A percentile compares a stretch with the other conserved stretches of the same genome.
Conservation (phyloP, 1,140 invertebrate genomes). For the Cepaea nemoralis region DNA sequence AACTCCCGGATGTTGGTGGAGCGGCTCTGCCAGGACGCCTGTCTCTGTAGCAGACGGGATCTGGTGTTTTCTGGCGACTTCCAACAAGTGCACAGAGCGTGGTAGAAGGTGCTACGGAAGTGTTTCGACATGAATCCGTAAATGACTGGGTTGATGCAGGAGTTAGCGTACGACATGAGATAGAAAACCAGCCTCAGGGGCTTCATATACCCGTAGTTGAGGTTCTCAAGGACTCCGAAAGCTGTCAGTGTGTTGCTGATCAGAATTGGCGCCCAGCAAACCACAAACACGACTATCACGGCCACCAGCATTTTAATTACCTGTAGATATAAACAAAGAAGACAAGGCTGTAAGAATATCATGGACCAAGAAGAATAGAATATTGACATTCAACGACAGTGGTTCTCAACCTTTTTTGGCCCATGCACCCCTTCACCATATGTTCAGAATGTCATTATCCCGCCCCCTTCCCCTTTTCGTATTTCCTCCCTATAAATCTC, state of each 20-base stretch:
- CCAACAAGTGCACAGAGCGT: conserved; percentile 69
- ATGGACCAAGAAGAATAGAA: too few relatives aligned
- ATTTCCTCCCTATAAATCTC: too few relatives aligned
- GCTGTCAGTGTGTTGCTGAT: conserved; percentile 69
- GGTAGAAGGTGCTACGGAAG: conserved; percentile 78
- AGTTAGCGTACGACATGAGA: conserved; percentile 74
- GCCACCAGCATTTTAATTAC: conserved; percentile 74
- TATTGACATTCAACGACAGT: too few relatives aligned
- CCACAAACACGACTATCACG: conserved; percentile 72
- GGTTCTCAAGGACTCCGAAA: conserved; percentile 74
- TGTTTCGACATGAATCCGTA: conserved; percentile 87
- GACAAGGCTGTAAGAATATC: too few relatives aligned
- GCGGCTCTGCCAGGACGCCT: conserved; percentile 47
- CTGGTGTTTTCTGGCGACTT: conserved; percentile 43
- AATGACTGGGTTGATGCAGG: conserved; percentile 83
- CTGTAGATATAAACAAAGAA: conserved; percentile 52
- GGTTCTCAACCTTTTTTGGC: too few relatives aligned
- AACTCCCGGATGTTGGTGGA: conserved; percentile 44
- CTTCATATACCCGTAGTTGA: conserved; percentile 75
- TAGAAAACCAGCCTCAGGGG: conserved; percentile 78
- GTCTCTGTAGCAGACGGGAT: conserved; percentile 44
- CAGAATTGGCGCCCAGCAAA: conserved; percentile 74
- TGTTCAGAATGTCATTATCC: too few relatives aligned
- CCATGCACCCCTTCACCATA: too few relatives aligned
- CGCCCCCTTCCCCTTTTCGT: too few relatives aligned